Conservation (phyloP, 2,113 vertebrate genomes). For the Bubo bubo region DNA sequence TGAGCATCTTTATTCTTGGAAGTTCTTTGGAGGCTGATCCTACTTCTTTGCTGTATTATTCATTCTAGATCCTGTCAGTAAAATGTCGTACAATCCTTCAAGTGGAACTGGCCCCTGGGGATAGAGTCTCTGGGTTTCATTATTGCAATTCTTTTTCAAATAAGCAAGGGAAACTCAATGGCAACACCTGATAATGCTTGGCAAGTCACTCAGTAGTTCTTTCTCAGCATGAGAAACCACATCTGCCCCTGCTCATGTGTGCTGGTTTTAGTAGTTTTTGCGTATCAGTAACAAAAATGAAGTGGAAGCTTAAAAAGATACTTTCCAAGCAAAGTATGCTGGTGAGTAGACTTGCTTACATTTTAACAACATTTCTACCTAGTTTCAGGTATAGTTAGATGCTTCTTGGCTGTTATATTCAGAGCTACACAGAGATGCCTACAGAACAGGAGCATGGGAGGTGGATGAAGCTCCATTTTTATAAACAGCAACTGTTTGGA, state of each 20-base stretch:
- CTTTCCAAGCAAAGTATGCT: background rate
- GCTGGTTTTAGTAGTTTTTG: background rate
- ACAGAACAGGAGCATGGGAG: background rate
- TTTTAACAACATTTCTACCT: background rate
- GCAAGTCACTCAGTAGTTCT: background rate
- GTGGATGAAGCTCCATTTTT: background rate
- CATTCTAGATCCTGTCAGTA: background rate
- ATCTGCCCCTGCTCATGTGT: background rate
- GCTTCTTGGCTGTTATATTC: background rate
- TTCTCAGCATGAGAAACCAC: background rate
- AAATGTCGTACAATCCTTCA: background rate
- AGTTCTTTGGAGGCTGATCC: background rate
- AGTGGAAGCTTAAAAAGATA: background rate
- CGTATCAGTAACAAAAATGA: background rate
- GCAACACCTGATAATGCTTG: background rate
- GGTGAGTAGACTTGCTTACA: background rate
- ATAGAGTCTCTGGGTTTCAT: background rate
- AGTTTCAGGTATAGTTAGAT: background rate
- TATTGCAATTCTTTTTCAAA: background rate
- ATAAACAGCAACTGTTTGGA: background rate
- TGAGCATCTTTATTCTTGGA: background rate
- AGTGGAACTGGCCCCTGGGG: background rate
- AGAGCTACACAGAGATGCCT: background rate
- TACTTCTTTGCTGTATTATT: background rate
- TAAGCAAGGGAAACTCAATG: background rate